Evolutionary conservation across 2,113 vertebrate species (phyloP).

Genomic region (Corythaixoides concolor): DNA sequence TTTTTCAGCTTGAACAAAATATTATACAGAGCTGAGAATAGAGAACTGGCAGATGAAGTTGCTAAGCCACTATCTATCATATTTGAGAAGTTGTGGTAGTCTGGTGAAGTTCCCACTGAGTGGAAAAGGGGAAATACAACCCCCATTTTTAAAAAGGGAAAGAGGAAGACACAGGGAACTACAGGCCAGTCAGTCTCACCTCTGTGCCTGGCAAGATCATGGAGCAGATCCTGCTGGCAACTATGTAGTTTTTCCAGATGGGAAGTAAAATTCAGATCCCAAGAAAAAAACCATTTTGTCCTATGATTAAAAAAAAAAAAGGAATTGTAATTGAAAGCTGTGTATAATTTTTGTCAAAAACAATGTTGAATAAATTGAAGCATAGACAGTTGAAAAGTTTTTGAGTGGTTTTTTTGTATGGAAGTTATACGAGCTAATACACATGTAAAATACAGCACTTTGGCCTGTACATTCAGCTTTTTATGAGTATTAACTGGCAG

Average conservation of each 20-base stretch:
- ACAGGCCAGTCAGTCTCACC: too few relatives aligned
- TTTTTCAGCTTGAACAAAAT: neutral
- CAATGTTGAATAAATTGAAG: neutral
- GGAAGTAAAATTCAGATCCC: neutral
- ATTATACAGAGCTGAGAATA: neutral
- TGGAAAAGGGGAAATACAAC: too few relatives aligned
- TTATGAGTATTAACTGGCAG: neutral
- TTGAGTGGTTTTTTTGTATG: neutral
- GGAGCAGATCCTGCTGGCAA: too few relatives aligned
- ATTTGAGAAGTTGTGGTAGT: too few relatives aligned
- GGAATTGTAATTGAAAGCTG: neutral
- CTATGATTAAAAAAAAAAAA: neutral
- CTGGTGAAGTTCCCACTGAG: too few relatives aligned
- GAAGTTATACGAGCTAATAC: neutral
- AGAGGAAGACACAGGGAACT: too few relatives aligned
- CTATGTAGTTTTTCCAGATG: neutral
- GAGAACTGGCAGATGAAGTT: neutral
- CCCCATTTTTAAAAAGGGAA: too few relatives aligned
- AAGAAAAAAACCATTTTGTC: neutral
- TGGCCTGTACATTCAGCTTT: neutral
- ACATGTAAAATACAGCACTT: neutral
- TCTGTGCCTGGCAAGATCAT: too few relatives aligned
- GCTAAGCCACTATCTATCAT: too few relatives aligned
- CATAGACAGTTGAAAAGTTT: neutral
- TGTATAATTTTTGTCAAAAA: neutral